These are phyloP conservation scores for Craterocephalus amniculus DNA, from an alignment of 2,797 vertebrate genomes.

Conservation along the genomic window DNA sequence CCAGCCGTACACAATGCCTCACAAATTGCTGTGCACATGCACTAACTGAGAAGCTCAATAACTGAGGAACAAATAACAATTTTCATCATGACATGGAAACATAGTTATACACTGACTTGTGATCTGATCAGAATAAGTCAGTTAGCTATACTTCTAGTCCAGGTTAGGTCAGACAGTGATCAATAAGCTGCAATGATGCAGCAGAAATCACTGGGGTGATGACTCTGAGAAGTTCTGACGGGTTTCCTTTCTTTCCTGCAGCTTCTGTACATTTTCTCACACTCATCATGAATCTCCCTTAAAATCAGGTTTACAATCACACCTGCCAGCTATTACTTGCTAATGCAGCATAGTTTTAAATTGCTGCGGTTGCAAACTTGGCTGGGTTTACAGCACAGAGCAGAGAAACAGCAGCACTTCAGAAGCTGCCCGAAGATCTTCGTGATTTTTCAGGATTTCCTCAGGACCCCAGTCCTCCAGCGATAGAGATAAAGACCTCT, in stretches of 20 bases:
- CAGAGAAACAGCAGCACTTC: not conserved
- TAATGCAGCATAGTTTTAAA: not conserved
- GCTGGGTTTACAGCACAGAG: not conserved
- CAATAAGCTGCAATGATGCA: not conserved
- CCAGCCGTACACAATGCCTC: conserved; percentile 60
- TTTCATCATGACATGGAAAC: conserved; percentile 43
- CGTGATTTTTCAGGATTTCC: not conserved
- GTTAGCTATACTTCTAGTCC: conserved; percentile 1
- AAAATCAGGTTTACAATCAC: conserved; percentile 1
- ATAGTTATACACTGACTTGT: conserved; percentile 28
- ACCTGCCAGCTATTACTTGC: not conserved
- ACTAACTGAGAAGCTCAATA: conserved; percentile 50
- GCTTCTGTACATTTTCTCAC: not conserved
- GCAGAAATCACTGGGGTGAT: not conserved
- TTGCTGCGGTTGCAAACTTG: not conserved
- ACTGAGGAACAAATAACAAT: conserved; percentile 28
- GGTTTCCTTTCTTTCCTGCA: not conserved
- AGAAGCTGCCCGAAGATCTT: not conserved
- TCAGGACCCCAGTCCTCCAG: not conserved
- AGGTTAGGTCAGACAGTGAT: not conserved
- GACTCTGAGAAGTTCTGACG: not conserved
- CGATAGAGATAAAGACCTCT: not conserved
- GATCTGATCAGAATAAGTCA: conserved; percentile 18
- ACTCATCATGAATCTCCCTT: not conserved
- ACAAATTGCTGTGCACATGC: conserved; percentile 43